Conservation (phyloP, 2,797 vertebrate genomes). For the Phalanger gymnotis region DNA sequence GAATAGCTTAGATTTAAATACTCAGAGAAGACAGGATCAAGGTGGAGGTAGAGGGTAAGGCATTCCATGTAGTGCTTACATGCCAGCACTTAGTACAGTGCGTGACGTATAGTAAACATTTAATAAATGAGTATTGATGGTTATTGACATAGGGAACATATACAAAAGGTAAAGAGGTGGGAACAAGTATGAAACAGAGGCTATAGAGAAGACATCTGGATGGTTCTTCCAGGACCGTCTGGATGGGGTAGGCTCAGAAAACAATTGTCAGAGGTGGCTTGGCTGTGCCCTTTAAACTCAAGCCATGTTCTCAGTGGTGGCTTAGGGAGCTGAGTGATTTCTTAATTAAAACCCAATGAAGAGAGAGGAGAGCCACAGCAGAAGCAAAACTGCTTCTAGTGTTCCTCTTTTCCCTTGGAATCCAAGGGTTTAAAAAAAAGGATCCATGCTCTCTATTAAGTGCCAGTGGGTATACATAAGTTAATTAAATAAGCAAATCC, state of each 20-base stretch:
- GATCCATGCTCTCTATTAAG: neutral
- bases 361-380: neutral
- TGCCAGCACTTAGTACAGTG: neutral
- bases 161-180: neutral
- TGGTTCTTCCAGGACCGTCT: constrained; percentile 20
- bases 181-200: neutral
- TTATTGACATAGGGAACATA: neutral
- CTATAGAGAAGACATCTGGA: neutral
- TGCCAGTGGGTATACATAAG: neutral
- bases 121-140: neutral
- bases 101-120: neutral
- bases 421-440: neutral
- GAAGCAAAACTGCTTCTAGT: neutral
- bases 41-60: neutral
- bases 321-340: constrained; percentile 61
- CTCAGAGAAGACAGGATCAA: neutral
- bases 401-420: neutral
- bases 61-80: neutral
- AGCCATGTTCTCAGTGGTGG: constrained; percentile 57
- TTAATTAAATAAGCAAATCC: neutral
- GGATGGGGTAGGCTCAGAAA: constrained; percentile 56
- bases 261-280: constrained; percentile 67
- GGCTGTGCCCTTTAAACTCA: constrained; percentile 52
- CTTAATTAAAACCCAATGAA: constrained; percentile 26
- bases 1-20: neutral